These are phyloP conservation scores for Neotragus moschatus DNA, from an alignment of 2,113 vertebrate species.

Conservation along the genomic window DNA sequence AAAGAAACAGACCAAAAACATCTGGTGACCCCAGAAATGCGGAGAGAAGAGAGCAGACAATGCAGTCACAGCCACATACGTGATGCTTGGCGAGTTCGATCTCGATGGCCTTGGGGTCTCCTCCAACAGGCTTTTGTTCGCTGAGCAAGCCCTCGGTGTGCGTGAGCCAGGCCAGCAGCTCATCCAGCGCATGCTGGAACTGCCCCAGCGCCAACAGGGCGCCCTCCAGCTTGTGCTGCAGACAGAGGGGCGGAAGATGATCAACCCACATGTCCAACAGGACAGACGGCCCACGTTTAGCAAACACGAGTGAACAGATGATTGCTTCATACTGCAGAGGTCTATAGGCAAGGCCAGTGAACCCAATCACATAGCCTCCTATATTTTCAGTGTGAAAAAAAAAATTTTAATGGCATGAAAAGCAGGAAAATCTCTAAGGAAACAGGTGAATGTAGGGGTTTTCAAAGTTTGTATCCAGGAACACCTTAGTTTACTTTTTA, in stretches of 20 bases:
- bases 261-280: not conserved
- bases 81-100: slow-evolving; percentile 98
- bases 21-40: not conserved
- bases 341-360: not conserved
- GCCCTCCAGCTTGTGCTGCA: slow-evolving; percentile 96
- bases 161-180: slow-evolving; percentile 94
- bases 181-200: slow-evolving; percentile 97
- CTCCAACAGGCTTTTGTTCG: slow-evolving; percentile 93
- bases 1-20: not conserved
- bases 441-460: not conserved
- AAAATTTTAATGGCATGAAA: not conserved
- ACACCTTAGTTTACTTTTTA: not conserved
- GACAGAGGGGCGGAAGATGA: slow-evolving; percentile 60
- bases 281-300: not conserved
- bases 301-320: not conserved
- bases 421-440: not conserved
- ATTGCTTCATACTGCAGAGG: not conserved
- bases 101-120: slow-evolving; percentile 97
- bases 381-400: not conserved
- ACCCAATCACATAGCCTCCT: not conserved
- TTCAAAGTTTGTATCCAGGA: not conserved
- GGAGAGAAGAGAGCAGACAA: slow-evolving; percentile 35
- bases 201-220: slow-evolving; percentile 95
- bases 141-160: slow-evolving; percentile 94
- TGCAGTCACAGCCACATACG: slow-evolving; percentile 81